Evolutionary conservation across 2,797 vertebrate species (phyloP).

Genomic region (Anolis apletophallus): DNA sequence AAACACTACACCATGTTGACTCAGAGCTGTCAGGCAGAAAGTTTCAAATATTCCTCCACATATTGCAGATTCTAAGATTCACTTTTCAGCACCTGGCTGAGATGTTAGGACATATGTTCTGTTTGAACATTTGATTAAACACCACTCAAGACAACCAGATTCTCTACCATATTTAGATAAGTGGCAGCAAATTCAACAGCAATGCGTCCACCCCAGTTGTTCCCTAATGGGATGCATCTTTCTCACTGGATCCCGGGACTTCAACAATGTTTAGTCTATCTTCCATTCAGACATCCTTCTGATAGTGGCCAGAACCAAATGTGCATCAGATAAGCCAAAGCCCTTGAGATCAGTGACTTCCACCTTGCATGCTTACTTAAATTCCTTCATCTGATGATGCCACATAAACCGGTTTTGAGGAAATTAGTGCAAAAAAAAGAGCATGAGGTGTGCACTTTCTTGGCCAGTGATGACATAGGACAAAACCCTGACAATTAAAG

Average conservation of each 20-base stretch:
- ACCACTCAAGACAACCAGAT: conserved; percentile 75
- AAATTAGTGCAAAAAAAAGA: conserved; percentile 79
- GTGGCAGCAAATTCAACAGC: conserved; percentile 79
- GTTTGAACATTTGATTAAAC: conserved; percentile 69
- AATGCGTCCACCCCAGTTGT: conserved; percentile 78
- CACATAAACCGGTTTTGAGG: conserved; percentile 78
- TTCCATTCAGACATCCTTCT: conserved; percentile 66
- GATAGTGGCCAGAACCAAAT: conserved; percentile 68
- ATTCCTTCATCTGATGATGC: conserved; percentile 78
- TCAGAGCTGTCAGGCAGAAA: no score
- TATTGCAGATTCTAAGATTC: no score
- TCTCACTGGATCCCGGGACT: conserved; percentile 63
- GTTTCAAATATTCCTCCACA: no score
- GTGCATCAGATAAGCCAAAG: conserved; percentile 75
- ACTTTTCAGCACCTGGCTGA: no score
- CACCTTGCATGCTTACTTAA: conserved; percentile 71
- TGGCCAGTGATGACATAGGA: conserved; percentile 67
- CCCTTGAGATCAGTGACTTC: conserved; percentile 80
- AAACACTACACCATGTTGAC: no score
- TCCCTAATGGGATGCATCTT: conserved; percentile 74
- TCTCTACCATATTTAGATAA: conserved; percentile 74
- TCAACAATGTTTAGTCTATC: conserved; percentile 76
- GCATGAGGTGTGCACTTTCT: conserved; percentile 72
- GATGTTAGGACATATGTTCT: conserved; percentile 9
- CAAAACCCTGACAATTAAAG: no score